Percentiles rank a stretch among this genome's conserved stretches.
These are phyloP conservation scores for Enteromius fasciolatus DNA, from an alignment of 2,797 vertebrate species.

Conservation along the genomic window DNA sequence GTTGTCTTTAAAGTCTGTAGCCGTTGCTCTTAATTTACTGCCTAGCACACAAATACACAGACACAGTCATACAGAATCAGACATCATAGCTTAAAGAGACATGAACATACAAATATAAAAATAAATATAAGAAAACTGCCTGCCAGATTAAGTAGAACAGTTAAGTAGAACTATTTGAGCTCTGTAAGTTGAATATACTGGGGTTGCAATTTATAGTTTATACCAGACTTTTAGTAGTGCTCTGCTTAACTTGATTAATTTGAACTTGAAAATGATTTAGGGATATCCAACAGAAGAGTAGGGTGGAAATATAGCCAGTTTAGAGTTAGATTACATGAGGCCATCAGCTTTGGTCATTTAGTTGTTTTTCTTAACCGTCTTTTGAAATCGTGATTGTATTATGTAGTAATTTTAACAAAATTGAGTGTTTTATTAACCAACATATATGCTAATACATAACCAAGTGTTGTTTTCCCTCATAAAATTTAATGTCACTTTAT, in stretches of 20 bases:
- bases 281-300: neutral
- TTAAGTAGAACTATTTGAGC: neutral
- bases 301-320: neutral
- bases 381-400: neutral
- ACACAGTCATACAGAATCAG: neutral
- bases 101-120: neutral
- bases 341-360: neutral
- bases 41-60: conserved; percentile 7
- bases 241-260: neutral
- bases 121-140: conserved; percentile 18
- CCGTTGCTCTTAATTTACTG: neutral
- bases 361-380: neutral
- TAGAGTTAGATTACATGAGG: neutral
- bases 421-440: neutral
- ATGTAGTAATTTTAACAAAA: neutral
- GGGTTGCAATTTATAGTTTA: conserved; percentile 16
- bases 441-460: neutral
- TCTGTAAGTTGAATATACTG: neutral
- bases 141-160: neutral
- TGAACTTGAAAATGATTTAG: neutral
- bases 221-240: neutral
- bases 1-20: conserved; percentile 22
- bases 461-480: neutral
- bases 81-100: neutral
- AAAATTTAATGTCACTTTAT: neutral